Base-by-base conservation (phyloP, 2,888 invertebrate genomes). In the Tipula lateralis region DNA sequence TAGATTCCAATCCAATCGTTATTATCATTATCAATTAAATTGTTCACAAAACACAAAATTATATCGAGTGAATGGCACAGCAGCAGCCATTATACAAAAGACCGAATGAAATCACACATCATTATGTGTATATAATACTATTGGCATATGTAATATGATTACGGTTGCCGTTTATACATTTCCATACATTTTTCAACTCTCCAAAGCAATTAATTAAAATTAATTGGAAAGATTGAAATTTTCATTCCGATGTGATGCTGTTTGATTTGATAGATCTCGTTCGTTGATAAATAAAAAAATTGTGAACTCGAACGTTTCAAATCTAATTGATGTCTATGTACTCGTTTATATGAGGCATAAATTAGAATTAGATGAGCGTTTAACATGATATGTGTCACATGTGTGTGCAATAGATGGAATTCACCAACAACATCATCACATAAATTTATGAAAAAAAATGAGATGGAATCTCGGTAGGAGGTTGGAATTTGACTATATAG, bases 11-110 rank as follows among this genome's bases (percentile, higher is more conserved):
- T 66, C 24, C 66, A 66, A 66, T 66, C 66, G 66, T 24, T 66
- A 24, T 66, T 66, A 66, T 66, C 66, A 66, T 66, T 66, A 66
- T 66, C 66, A 66, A 66, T 66, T 66, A 66, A 66, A 66, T 66
- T 66, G n/a, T n/a, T 66, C 66, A 9, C 13, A 7, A 66, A 19
- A 44, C 39, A 44, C 44, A 44, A 13, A 44, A n/a, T n/a, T 44
- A 44, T 44, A 7, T 44, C 16, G 7, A 66, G 9, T 24, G 24
- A 24, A 24, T 2, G 24, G 66, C 66, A 24, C 66, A 66, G 24
- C 66, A 24, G 66, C 66, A 24, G 9, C 66, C 66, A 66, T 66
- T 66, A 19, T 66, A 12, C 12, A 24, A 24, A 9, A 50, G 2
- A 66, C 66, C 5, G 0, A 66, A 24, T 24, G 9, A 66, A 66